These are phyloP conservation scores for Beaufortia kweichowensis DNA, from an alignment of 2,113 vertebrate genomes.

Conservation along the genomic window DNA sequence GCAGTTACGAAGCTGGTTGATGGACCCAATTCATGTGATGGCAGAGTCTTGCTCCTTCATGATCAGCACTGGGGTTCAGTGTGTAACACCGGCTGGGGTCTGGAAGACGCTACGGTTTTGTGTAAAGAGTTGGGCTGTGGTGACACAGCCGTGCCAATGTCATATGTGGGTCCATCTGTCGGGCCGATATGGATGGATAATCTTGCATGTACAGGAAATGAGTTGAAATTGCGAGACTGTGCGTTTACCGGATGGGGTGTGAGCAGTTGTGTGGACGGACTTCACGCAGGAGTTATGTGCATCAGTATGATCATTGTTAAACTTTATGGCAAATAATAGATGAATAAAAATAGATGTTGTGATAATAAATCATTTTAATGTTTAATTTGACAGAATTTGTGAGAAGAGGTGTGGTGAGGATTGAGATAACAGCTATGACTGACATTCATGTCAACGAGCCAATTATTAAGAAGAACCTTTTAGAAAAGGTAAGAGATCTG, in stretches of 20 bases:
- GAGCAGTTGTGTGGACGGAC: background rate
- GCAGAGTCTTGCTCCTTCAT: background rate
- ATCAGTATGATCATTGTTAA: constrained; percentile 5
- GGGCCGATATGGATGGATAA: background rate
- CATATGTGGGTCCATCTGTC: background rate
- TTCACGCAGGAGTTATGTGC: constrained; percentile 5
- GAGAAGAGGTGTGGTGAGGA: constrained; percentile 1
- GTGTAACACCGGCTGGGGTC: background rate
- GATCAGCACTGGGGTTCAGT: background rate
- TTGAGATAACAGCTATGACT: background rate
- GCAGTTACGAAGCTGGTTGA: constrained; percentile 13
- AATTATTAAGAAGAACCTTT: background rate
- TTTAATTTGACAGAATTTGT: background rate
- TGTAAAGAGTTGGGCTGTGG: constrained; percentile 18
- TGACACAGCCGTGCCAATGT: background rate
- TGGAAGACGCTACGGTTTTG: background rate
- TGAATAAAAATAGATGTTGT: background rate
- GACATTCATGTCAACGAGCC: constrained; percentile 1
- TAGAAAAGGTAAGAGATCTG: too few relatives aligned
- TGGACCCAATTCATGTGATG: constrained; percentile 11
- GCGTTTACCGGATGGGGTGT: background rate
- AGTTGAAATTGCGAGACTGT: background rate
- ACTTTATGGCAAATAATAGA: background rate
- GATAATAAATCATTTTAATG: background rate
- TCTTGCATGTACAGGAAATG: constrained; percentile 5